Evolutionary conservation across 2,113 vertebrate genomes (phyloP).

Genomic region (Peromyscus maniculatus): DNA sequence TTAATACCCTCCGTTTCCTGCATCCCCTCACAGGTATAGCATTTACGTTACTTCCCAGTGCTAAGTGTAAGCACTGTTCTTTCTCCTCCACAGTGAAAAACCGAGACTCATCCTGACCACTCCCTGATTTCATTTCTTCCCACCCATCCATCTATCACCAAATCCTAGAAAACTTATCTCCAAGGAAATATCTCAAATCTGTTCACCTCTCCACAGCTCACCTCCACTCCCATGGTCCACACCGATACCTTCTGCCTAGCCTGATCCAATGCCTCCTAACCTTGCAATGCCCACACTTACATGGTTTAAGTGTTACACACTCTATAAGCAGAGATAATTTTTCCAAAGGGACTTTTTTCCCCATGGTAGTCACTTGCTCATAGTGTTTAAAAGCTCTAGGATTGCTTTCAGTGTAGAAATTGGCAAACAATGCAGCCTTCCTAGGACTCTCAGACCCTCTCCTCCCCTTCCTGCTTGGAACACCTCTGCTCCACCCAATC

Average conservation of each 20-base stretch:
- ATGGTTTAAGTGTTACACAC: neutral
- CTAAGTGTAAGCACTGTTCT: neutral
- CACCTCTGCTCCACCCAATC: neutral
- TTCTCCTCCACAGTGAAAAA: neutral
- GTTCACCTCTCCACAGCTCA: neutral
- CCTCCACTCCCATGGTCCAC: neutral
- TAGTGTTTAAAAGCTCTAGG: neutral
- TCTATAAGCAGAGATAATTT: neutral
- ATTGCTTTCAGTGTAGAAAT: neutral
- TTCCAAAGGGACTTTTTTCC: neutral
- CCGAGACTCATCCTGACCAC: neutral
- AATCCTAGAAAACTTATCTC: neutral
- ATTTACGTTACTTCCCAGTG: too few relatives aligned
- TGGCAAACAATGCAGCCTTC: neutral
- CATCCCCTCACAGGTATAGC: neutral
- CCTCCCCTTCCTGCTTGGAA: neutral
- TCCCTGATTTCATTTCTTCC: neutral
- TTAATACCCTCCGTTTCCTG: neutral
- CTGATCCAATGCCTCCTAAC: neutral
- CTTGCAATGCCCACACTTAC: neutral
- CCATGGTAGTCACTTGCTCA: neutral
- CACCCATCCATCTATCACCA: neutral
- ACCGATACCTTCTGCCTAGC: too few relatives aligned
- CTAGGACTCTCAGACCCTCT: neutral
- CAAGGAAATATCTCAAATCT: neutral